phyloP scores from a whole-genome alignment of 2,113 vertebrate genomes.

The Raja brachyura region DNA sequence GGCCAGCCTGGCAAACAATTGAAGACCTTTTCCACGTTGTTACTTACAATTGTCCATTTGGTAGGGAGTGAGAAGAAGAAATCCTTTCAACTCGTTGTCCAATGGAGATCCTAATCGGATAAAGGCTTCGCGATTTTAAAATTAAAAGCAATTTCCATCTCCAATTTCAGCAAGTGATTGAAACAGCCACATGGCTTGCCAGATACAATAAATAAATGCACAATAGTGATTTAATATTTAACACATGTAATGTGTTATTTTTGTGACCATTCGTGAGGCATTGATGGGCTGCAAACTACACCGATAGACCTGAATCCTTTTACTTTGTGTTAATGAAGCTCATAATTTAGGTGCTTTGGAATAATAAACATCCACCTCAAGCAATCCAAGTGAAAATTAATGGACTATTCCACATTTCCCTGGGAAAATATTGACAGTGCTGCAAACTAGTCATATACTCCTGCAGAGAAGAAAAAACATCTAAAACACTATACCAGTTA shows the following conservation, averaged over 20 bases:
- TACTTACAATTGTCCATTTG: background rate
- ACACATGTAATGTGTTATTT: background rate
- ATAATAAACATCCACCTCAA: conserved; percentile 26
- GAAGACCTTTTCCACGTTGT: background rate
- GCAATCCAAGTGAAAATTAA: conserved; percentile 13
- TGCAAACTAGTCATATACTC: background rate
- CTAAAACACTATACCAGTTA: background rate
- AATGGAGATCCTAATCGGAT: background rate
- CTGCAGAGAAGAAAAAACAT: background rate
- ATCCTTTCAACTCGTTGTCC: background rate
- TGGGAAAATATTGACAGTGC: conserved; percentile 16
- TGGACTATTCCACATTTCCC: conserved; percentile 16
- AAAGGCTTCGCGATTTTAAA: background rate
- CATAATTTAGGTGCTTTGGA: background rate
- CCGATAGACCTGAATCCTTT: background rate
- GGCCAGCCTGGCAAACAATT: background rate
- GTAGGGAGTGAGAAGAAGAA: background rate
- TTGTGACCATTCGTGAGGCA: background rate
- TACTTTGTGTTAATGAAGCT: background rate
- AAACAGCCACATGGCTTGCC: background rate
- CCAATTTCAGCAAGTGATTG: background rate
- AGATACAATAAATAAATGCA: background rate
- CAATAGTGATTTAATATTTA: background rate
- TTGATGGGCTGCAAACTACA: conserved; percentile 4
- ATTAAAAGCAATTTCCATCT: background rate